These are phyloP conservation scores for Drosophila siamana DNA, from an alignment of 2,888 invertebrate species.

Conservation along the genomic window DNA sequence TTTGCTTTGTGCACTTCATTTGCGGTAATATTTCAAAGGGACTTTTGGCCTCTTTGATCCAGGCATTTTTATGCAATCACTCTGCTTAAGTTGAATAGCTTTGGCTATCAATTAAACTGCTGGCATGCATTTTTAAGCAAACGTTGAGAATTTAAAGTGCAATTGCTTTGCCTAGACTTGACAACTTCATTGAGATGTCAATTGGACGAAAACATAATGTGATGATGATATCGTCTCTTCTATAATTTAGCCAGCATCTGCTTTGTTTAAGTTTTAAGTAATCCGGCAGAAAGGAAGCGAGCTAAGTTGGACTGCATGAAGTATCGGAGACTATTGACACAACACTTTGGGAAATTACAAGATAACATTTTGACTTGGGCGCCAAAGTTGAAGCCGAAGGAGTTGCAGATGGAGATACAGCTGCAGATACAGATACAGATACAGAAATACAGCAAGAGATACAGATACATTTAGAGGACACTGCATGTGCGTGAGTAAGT, in stretches of 20 bases:
- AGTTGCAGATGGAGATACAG: constrained; percentile 10
- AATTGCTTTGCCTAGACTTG: not conserved
- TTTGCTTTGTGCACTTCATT: not conserved
- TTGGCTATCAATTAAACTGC: not conserved
- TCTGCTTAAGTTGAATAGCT: not conserved
- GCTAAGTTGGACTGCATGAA: constrained; percentile 17
- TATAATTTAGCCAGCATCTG: constrained; percentile 3
- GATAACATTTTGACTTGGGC: constrained; percentile 68
- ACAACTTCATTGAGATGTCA: not conserved
- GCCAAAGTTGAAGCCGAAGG: constrained; percentile 39
- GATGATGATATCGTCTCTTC: too few relatives aligned
- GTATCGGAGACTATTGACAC: constrained; percentile 69
- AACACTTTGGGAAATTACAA: constrained; percentile 82
- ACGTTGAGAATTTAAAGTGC: too few relatives aligned
- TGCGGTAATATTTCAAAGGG: not conserved
- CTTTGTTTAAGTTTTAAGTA: constrained; percentile 4
- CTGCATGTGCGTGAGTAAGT: constrained; percentile 17
- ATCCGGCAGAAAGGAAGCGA: not conserved
- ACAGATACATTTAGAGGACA: constrained; percentile 23
- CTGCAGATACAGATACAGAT: constrained; percentile 19
- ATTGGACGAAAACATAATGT: not conserved
- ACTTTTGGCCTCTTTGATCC: not conserved
- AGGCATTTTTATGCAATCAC: not conserved
- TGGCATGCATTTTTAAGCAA: too few relatives aligned
- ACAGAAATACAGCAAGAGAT: constrained; percentile 22